phyloP scores from a whole-genome alignment of 2,113 vertebrate species.

The Anolis carolinensis region DNA sequence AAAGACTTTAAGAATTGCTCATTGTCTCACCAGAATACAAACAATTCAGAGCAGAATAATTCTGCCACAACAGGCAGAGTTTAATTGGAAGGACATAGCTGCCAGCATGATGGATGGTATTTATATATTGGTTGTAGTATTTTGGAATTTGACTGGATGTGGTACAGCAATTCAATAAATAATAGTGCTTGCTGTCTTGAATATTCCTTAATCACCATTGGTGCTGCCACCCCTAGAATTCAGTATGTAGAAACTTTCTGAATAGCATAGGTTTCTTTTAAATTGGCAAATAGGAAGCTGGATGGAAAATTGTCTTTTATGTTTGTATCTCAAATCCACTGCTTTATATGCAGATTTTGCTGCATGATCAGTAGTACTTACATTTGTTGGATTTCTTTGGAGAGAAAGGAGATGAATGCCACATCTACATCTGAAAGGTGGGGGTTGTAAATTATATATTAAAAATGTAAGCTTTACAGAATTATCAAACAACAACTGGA shows the following conservation, averaged over 20 bases:
- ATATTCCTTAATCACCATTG: background rate
- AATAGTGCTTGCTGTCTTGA: background rate
- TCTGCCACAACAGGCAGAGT: background rate
- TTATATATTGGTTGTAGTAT: background rate
- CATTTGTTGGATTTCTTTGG: background rate
- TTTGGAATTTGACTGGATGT: background rate
- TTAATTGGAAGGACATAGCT: background rate
- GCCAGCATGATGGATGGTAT: background rate
- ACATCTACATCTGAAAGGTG: background rate
- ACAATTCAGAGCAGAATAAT: background rate
- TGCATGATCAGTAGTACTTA: background rate
- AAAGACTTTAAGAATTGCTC: background rate
- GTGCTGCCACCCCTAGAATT: background rate
- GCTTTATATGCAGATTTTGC: background rate
- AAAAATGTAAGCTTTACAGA: constrained; percentile 1
- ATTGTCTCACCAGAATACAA: background rate
- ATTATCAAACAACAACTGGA: background rate
- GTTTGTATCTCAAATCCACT: background rate
- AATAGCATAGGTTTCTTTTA: background rate
- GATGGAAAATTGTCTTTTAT: background rate
- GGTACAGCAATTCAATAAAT: background rate
- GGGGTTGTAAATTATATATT: background rate
- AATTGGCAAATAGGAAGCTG: background rate
- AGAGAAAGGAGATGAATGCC: background rate
- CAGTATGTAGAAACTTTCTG: background rate